Percentiles rank a stretch among this genome's conserved stretches.
Conservation (phyloP, 2,888 invertebrate genomes). For the Tenthredo amoena region DNA sequence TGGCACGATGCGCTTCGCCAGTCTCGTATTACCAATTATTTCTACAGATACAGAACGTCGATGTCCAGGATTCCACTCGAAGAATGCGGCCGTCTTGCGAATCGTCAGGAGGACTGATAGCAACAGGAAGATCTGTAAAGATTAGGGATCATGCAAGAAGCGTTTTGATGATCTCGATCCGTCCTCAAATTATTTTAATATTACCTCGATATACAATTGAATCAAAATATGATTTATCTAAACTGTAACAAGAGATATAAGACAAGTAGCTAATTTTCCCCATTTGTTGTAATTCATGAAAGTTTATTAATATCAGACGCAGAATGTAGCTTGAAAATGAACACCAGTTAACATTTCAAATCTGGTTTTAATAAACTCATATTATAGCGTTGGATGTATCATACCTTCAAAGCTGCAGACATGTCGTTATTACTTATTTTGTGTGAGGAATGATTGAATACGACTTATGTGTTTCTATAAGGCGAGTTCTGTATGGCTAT, state of each 20-base stretch:
- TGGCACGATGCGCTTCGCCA: background rate
- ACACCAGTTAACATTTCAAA: background rate
- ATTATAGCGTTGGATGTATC: slow-evolving; percentile 2
- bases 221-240: background rate
- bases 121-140: background rate
- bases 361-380: background rate
- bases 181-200: background rate
- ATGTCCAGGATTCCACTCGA: background rate
- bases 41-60: background rate
- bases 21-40: background rate
- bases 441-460: background rate
- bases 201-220: background rate
- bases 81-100: background rate
- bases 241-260: background rate
- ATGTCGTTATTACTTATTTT: background rate
- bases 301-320: background rate
- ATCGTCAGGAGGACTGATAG: background rate
- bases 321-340: background rate
- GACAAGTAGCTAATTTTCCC: background rate
- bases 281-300: background rate
- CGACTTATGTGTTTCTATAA: background rate
- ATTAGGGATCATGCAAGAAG: background rate
- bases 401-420: background rate
- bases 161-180: background rate
- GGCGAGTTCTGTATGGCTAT: background rate